Base-by-base conservation (phyloP, 2,113 vertebrate genomes). In the Chamaetylas fuelleborni region DNA sequence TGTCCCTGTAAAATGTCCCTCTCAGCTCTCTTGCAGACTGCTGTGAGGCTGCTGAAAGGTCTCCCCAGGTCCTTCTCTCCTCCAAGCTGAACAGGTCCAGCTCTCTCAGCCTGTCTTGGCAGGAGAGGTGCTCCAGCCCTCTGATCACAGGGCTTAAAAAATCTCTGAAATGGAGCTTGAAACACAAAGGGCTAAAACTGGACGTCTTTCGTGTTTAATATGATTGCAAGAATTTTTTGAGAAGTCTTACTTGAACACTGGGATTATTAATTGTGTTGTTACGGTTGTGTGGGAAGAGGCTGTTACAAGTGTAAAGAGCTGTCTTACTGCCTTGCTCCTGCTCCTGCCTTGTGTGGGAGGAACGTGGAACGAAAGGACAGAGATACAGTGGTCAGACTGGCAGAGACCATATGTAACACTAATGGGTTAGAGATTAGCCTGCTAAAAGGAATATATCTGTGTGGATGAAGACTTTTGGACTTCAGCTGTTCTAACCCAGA, bases 351-450 rank as follows among this genome's bases (percentile, higher is more conserved):
- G 42, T 25, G 64, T 73, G 42, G 86, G 82, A 92, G 56, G 56
- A 47, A 70, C 0, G 0, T 47, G 76, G 64, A 62, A 43, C 34
- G 47, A 66, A 62, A 77, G 47, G 38, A 81, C 38, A 53, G 57
- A 53, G 50, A 86, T 80, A 13, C 24, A 90, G 43, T 50, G 47
- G 85, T 88, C 86, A 81, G 38, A 51, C 25, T 72, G 50, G 13
- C 33, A 57, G 70, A 64, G 86, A 58, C 18, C 33, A 14, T 28
- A 11, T 0, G 4, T 58, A 61, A 73, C 23, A 18, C 12, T 29
- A 33, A 11, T 0, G 0, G 29, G 3, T 53, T 65, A 38, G 42
- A 53, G 71, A 81, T 53, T 28, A 43, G 9, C 65, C n/a, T 82
- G 18, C 33, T 57, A 7, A 73, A 69, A 77, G 14, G 14, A 86